A percentile compares a stretch with the other conserved stretches of the same genome.
Evolutionary conservation across 2,888 invertebrate species (phyloP).

Genomic region (Thera britannica): DNA sequence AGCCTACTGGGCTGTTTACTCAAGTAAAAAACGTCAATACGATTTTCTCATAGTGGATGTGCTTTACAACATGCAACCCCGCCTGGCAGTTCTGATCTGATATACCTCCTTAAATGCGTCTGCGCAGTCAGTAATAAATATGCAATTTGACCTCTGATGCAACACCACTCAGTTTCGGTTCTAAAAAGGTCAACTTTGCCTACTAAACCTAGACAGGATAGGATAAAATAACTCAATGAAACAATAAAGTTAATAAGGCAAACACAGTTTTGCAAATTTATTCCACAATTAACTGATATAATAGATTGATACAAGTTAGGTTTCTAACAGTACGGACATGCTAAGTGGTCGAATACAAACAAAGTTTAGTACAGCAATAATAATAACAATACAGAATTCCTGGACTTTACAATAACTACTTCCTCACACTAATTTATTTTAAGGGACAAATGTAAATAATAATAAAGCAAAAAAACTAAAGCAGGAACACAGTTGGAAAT

Average conservation of each 20-base stretch:
- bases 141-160: too few species aligned
- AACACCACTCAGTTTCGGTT: too few species aligned
- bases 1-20: too few species aligned
- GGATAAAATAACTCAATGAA: neutral
- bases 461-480: constrained; percentile 84
- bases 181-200: too few species aligned
- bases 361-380: constrained; percentile 79
- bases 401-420: constrained; percentile 82
- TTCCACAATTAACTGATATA: constrained; percentile 85
- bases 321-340: constrained; percentile 82
- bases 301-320: constrained; percentile 83
- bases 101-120: too few species aligned
- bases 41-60: too few species aligned
- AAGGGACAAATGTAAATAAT: constrained; percentile 79
- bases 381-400: constrained; percentile 79
- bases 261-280: constrained; percentile 85
- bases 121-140: too few species aligned
- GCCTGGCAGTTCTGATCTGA: too few species aligned
- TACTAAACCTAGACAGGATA: neutral
- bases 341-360: constrained; percentile 81
- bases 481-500: constrained; percentile 84
- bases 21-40: too few species aligned
- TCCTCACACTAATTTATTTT: constrained; percentile 83
- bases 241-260: constrained; percentile 73
- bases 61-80: too few species aligned